Evolutionary conservation across 2,888 invertebrate species (phyloP).

Genomic region (Psococerastis gibbosa): DNA sequence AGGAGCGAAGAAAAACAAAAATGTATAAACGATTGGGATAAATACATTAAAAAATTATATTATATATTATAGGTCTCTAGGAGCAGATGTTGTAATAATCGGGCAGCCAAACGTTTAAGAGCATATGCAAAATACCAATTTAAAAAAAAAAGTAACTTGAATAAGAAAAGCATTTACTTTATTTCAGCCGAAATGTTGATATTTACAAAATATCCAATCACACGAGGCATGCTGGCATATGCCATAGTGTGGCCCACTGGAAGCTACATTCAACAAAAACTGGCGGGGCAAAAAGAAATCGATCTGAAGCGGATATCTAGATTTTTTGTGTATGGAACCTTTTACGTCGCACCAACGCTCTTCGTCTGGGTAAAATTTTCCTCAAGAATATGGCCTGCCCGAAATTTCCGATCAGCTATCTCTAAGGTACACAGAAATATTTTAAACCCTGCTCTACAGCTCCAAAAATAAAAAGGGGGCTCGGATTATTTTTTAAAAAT

Average conservation of each 20-base stretch:
- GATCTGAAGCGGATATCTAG: constrained; percentile 19
- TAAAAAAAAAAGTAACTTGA: not conserved
- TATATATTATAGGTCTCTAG: too few relatives aligned
- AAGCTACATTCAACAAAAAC: constrained; percentile 34
- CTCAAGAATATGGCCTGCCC: not conserved
- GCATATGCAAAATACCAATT: not conserved
- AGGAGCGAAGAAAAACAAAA: too few relatives aligned
- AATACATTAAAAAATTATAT: too few relatives aligned
- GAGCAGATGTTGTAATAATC: too few relatives aligned
- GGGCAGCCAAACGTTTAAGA: too few relatives aligned
- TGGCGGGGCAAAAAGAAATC: constrained; percentile 23
- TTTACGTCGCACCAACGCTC: constrained; percentile 21
- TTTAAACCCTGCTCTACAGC: too few relatives aligned
- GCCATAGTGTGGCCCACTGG: constrained; percentile 37
- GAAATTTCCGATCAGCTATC: not conserved
- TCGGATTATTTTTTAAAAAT: too few relatives aligned
- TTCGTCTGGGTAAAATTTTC: constrained; percentile 17
- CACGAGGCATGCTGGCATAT: constrained; percentile 39
- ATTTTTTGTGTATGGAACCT: constrained; percentile 19
- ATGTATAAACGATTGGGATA: too few relatives aligned
- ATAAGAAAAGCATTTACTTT: constrained; percentile 14
- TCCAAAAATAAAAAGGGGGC: too few relatives aligned
- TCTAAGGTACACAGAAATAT: not conserved
- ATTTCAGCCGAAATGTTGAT: constrained; percentile 6
- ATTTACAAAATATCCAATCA: constrained; percentile 29